phyloP scores from a whole-genome alignment of 2,888 invertebrate species.

The Petrophora chlorosata region DNA sequence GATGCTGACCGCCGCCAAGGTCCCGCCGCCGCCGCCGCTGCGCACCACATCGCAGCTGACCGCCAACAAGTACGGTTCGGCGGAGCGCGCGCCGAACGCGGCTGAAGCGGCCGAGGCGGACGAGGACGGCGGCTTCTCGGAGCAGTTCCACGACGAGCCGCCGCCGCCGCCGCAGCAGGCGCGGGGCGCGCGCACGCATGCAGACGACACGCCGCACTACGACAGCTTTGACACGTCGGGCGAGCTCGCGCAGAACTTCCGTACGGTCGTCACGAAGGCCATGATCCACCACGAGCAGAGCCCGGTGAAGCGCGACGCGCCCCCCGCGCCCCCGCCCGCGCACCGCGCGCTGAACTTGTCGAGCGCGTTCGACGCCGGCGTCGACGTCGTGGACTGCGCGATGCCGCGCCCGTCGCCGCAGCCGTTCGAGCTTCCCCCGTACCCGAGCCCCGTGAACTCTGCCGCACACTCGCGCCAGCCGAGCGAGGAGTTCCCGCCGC shows the following conservation, averaged over 20 bases:
- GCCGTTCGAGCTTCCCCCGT: slow-evolving; percentile 88
- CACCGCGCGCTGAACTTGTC: slow-evolving; percentile 70
- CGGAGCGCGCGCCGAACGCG: slow-evolving; percentile 72
- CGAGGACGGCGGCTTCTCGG: slow-evolving; percentile 77
- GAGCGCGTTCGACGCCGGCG: slow-evolving; percentile 74
- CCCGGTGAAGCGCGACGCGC: slow-evolving; percentile 82
- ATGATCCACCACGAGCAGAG: slow-evolving; percentile 94
- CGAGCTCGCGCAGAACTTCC: slow-evolving; percentile 75
- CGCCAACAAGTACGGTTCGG: slow-evolving; percentile 86
- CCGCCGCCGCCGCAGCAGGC: slow-evolving; percentile 86
- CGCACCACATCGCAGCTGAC: slow-evolving; percentile 94
- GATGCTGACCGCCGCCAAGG: slow-evolving; percentile 92
- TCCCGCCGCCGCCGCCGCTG: slow-evolving; percentile 93
- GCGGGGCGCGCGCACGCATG: slow-evolving; percentile 80
- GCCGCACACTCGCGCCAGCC: slow-evolving; percentile 92
- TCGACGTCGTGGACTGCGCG: slow-evolving; percentile 87
- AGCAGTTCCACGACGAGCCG: slow-evolving; percentile 82
- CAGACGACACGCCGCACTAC: slow-evolving; percentile 65
- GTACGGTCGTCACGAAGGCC: slow-evolving; percentile 91
- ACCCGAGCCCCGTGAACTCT: slow-evolving; percentile 90
- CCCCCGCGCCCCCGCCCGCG: slow-evolving; percentile 54
- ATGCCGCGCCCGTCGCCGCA: slow-evolving; percentile 68
- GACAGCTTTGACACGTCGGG: slow-evolving; percentile 67
- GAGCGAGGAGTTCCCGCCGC: slow-evolving; percentile 95
- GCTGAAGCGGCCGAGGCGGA: slow-evolving; percentile 73